A percentile compares a stretch with the other conserved stretches of the same genome.
phyloP scores from a whole-genome alignment of 2,888 invertebrate species.

The Caenorhabditis uteleia region DNA sequence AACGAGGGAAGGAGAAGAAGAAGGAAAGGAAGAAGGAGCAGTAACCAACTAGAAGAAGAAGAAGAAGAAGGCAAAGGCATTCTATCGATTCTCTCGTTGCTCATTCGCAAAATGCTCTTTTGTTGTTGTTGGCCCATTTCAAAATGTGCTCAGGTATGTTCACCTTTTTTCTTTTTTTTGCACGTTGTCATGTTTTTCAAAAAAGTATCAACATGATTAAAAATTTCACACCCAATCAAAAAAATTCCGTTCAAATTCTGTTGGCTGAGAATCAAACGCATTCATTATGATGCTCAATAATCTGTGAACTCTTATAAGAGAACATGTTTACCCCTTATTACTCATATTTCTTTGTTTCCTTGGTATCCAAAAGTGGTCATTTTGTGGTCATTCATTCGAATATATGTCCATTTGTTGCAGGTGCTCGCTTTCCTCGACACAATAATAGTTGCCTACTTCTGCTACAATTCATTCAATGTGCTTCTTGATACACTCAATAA shows the following conservation, averaged over 20 bases:
- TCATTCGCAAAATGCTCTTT: conserved; percentile 33
- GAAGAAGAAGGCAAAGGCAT: conserved; percentile 3
- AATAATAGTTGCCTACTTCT: conserved; percentile 37
- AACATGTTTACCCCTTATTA: too few species aligned
- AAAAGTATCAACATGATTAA: too few species aligned
- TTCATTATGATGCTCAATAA: too few species aligned
- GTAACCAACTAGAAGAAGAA: conserved; percentile 1
- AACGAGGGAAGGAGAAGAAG: conserved; percentile 6
- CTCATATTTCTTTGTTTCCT: too few species aligned
- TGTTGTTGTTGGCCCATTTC: conserved; percentile 66
- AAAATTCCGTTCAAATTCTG: too few species aligned
- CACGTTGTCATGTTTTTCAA: neutral
- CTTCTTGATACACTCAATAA: conserved; percentile 34
- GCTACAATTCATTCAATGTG: conserved; percentile 37
- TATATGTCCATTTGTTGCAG: too few species aligned
- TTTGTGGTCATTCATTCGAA: too few species aligned
- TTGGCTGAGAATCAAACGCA: too few species aligned
- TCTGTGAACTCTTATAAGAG: too few species aligned
- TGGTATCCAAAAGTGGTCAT: too few species aligned
- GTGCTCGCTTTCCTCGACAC: conserved; percentile 50
- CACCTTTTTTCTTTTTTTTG: neutral
- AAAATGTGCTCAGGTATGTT: conserved; percentile 58
- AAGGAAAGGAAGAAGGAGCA: too few species aligned
- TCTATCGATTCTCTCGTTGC: conserved; percentile 30
- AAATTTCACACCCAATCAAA: too few species aligned